Base-by-base conservation (phyloP, 2,113 vertebrate genomes). In the Albula glossodonta region DNA sequence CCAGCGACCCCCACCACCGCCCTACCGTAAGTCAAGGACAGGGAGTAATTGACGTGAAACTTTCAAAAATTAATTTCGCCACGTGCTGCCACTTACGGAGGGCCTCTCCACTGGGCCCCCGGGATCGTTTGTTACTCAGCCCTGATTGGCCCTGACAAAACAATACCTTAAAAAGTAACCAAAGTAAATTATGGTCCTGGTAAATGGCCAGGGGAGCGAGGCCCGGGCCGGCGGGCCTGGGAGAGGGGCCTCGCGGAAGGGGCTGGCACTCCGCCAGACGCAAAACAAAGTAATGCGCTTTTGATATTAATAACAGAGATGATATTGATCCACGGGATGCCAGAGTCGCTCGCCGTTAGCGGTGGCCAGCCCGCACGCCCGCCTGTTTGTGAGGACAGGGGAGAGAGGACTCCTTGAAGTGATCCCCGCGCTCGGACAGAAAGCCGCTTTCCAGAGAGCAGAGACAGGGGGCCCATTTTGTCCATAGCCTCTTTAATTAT, bases 241-340 rank as follows among this genome's bases (percentile, higher is more conserved):
- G 74, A 25, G 60, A 41, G 60, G 31, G 48, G 50, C 1, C 17
- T 31, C 56, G 80, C 0, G 81, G 86, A 91, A 93, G 88, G 96
- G 94, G 91, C 57, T 98, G 98, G 97, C 97, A 90, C 56, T 0
- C 91, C 91, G 97, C 97, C 97, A 99, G 96, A 95, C 94, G 94
- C 94, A 97, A 95, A 98, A 98, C 97, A 98, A 97, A 98, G 97
- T 98, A 99, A 99, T 99, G 96, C 81, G 97, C 97, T 97, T 99
- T 99, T 99, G 97, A 99, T 99, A 99, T 99, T 98, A 98, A 99
- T 99, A 99, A 98, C 96, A 95, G 95, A 97, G 97, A 97, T 97
- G 97, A 97, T 99, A 98, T 99, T 97, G 98, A 99, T 99, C 97
- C 84, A 85, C 80, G 88, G 92, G 91, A 90, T 89, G 96, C 95